Evolutionary conservation across 2,888 invertebrate genomes (phyloP).

Genomic region (Octonoba sinensis): DNA sequence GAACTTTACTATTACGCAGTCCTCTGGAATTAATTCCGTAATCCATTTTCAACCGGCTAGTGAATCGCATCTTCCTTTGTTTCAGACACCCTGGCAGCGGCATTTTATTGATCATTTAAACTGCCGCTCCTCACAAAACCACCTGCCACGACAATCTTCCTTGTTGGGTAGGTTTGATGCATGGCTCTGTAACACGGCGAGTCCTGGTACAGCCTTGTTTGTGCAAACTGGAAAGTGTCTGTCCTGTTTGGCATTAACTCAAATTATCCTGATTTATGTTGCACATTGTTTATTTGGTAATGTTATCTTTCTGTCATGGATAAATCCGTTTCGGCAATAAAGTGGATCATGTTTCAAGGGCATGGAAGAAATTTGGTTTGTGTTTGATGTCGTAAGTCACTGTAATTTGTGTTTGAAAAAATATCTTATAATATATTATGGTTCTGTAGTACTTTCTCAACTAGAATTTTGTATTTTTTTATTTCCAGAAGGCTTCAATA

Average conservation of each 20-base stretch:
- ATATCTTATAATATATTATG: too few relatives aligned
- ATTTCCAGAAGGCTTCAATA: too few relatives aligned
- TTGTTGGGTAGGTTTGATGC: constrained; percentile 10
- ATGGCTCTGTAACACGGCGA: background rate
- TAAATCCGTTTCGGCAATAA: constrained; percentile 5
- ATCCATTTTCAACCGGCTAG: constrained; percentile 10
- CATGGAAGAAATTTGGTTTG: background rate
- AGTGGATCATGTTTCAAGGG: constrained; percentile 12
- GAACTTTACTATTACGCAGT: constrained; percentile 10
- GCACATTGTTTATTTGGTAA: constrained; percentile 16
- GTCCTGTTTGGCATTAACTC: constrained; percentile 17
- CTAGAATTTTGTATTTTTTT: too few relatives aligned
- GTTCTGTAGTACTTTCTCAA: too few relatives aligned
- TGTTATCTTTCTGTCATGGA: constrained; percentile 14
- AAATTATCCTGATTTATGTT: constrained; percentile 28
- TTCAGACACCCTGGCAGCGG: background rate
- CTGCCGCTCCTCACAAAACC: background rate
- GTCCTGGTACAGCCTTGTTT: background rate
- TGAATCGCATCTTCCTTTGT: constrained; percentile 2
- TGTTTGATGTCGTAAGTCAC: too few relatives aligned
- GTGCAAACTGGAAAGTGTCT: background rate
- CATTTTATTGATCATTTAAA: constrained; percentile 31
- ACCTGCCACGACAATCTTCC: constrained; percentile 22
- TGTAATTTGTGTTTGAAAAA: too few relatives aligned
- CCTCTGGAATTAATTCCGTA: constrained; percentile 17